Base-by-base conservation (phyloP, 2,888 invertebrate species). In the Coenonympha arcania region DNA sequence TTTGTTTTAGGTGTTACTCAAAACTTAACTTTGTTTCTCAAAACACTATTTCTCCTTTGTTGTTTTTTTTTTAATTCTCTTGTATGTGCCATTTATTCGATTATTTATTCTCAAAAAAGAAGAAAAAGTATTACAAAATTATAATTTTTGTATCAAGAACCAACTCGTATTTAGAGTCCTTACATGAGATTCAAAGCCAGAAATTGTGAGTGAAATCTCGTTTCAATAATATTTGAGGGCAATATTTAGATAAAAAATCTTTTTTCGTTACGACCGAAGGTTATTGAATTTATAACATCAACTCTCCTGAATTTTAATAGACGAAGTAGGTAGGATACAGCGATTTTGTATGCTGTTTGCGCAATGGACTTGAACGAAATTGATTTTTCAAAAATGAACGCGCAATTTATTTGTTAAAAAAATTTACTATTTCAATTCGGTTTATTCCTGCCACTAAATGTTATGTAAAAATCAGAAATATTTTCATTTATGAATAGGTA, bases 281-380 rank as follows among this genome's bases (percentile, higher is more conserved):
- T 28, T 13, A 41, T 28, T 41, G 41, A 28, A 28, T 41, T 41
- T 28, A 28, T 41, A 28, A 18, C 28, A 18, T 18, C 11, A 9
- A 4, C 40, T 30, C 31, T 31, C 39, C 39, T 44, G 49, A 50
- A 50, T 50, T 39, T 50, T 40, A 50, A 50, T 50, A 42, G 39
- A 39, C 43, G 31, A 48, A 43, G 42, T 44, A 16, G n/a, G n/a
- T n/a, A n/a, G n/a, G n/a, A n/a, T 39, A 20, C 18, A 15, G n/a
- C n/a, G 18, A 22, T 49, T 49, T 43, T 22, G 39, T 33, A 44
- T 44, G 31, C 33, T 31, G 49, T 44, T 39, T 31, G 39, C 33
- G 31, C 24, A 15, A 45, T 9, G 6, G 18, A 22, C 30, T 22
- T 20, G 6, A 43, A 28, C 44, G 28, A 44, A 8, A 39, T 24